These are phyloP conservation scores for Haliaeetus leucogaster DNA, from an alignment of 2,113 vertebrate species.

Conservation along the genomic window DNA sequence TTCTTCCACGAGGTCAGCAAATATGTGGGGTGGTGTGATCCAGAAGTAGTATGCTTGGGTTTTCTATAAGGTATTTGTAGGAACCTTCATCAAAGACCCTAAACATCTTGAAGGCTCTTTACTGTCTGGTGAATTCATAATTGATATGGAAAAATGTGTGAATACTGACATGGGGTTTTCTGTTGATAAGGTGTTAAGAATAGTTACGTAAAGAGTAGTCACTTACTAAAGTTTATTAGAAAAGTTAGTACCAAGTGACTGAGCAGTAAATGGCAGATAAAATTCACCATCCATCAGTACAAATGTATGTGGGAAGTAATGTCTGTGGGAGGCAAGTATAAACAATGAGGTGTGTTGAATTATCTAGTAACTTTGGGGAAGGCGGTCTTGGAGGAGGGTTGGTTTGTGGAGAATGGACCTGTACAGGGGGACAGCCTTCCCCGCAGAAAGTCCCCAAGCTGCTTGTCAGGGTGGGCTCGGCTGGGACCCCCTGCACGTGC, in stretches of 20 bases:
- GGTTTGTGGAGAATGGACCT: too few species aligned
- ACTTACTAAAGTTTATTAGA: not conserved
- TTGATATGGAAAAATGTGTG: not conserved
- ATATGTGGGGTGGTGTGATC: not conserved
- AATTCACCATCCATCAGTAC: not conserved
- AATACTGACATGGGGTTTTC: not conserved
- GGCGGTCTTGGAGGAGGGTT: fast-evolving
- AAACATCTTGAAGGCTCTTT: not conserved
- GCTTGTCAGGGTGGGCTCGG: not conserved
- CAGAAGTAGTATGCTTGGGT: not conserved
- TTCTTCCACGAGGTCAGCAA: not conserved
- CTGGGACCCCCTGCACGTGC: fast-evolving
- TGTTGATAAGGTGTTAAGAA: not conserved
- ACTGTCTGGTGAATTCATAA: not conserved
- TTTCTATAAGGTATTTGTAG: not conserved
- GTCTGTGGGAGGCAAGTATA: not conserved
- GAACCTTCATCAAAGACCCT: not conserved
- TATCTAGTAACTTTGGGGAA: not conserved
- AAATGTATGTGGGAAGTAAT: not conserved
- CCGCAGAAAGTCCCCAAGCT: not conserved
- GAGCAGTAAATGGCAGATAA: not conserved
- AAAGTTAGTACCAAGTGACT: not conserved
- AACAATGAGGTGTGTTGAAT: not conserved
- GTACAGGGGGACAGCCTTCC: not conserved
- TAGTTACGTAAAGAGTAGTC: not conserved